Percentiles rank a stretch among this genome's conserved stretches.
phyloP scores from a whole-genome alignment of 2,888 invertebrate species.

The Nemurella pictetii region DNA sequence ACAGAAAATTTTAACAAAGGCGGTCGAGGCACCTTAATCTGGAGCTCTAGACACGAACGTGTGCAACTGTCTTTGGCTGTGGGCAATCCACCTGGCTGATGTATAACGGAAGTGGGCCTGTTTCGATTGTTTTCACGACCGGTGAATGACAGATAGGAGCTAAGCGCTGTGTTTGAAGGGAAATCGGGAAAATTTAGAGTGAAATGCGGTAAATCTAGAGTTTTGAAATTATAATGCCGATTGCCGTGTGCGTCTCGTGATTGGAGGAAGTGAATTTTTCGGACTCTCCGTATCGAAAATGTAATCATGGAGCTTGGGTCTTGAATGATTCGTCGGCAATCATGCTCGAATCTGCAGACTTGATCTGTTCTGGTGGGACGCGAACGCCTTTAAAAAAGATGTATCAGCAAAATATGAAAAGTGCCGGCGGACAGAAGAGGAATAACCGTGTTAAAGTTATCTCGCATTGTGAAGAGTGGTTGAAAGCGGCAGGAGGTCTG shows the following conservation, averaged over 20 bases:
- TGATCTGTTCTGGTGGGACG: not conserved
- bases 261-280: not conserved
- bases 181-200: not conserved
- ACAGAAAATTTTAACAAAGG: too few species aligned
- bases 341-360: not conserved
- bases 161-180: not conserved
- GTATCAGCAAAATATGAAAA: not conserved
- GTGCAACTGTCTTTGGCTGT: too few species aligned
- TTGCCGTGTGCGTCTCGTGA: too few species aligned
- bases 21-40: too few species aligned
- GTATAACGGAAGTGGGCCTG: not conserved
- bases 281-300: not conserved
- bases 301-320: not conserved
- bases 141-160: not conserved
- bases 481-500: not conserved
- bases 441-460: not conserved
- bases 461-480: not conserved
- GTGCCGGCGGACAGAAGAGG: not conserved
- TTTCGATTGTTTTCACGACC: not conserved
- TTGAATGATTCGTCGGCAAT: not conserved
- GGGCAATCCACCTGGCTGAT: too few species aligned
- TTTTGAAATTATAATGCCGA: not conserved
- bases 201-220: not conserved
- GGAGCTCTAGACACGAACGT: too few species aligned
- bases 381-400: not conserved